These are phyloP conservation scores for Pocillopora damicornis DNA, from an alignment of 64 coral and sea anemone genomes.

Conservation along the genomic window DNA sequence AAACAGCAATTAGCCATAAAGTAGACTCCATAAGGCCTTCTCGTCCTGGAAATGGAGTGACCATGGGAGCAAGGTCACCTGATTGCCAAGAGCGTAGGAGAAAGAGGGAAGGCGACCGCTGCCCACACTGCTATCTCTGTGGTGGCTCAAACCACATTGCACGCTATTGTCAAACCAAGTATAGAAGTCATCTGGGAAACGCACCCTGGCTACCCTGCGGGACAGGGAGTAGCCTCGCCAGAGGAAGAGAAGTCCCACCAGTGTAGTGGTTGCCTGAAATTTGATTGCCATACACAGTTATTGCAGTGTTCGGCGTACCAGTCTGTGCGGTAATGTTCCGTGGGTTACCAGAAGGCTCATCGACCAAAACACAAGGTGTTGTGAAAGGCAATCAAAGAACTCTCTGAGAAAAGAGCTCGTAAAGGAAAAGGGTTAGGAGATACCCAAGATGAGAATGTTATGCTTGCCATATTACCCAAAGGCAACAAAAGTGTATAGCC, in stretches of 20 bases:
- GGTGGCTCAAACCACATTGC: neutral
- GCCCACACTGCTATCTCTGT: constrained; percentile 2
- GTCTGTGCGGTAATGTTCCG: constrained; percentile 9
- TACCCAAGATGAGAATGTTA: constrained; percentile 57
- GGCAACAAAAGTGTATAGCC: constrained; percentile 39
- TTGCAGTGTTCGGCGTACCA: constrained; percentile 17
- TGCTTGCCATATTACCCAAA: constrained; percentile 52
- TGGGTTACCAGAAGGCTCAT: constrained; percentile 17
- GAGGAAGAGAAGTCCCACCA: neutral
- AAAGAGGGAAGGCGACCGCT: neutral
- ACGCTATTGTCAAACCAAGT: neutral
- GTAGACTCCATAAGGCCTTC: neutral
- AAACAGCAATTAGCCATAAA: neutral
- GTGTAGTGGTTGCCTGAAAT: constrained; percentile 14
- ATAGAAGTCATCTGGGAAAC: neutral
- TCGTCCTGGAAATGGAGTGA: neutral
- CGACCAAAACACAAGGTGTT: constrained; percentile 26
- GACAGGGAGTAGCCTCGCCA: constrained; percentile 17
- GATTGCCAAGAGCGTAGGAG: constrained; percentile 3
- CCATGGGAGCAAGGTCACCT: neutral
- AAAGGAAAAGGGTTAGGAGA: constrained; percentile 22
- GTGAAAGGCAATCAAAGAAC: constrained; percentile 31
- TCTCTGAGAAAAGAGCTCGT: neutral
- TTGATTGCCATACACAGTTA: constrained; percentile 19
- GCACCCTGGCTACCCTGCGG: neutral